A percentile compares a stretch with the other conserved stretches of the same genome.
phyloP scores from a whole-genome alignment of 2,113 vertebrate species.

The Pao palembangensis region DNA sequence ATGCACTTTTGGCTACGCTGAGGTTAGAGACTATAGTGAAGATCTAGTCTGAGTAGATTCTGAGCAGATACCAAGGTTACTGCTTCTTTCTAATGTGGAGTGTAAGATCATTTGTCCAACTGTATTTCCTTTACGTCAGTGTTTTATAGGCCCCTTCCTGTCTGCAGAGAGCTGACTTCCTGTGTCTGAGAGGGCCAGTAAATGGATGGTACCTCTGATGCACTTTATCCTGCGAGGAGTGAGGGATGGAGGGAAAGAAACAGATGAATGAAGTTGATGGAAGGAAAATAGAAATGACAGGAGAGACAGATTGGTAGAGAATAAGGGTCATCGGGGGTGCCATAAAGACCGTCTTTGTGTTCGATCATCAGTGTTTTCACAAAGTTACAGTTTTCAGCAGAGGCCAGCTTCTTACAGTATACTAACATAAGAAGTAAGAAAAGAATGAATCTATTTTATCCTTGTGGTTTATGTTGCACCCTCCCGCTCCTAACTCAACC shows the following conservation, averaged over 20 bases:
- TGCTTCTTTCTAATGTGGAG: slow-evolving; percentile 41
- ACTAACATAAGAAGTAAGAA: too few relatives aligned
- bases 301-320: slow-evolving; percentile 63
- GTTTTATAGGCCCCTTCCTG: slow-evolving; percentile 74
- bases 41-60: not conserved
- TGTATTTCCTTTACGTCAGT: slow-evolving; percentile 74
- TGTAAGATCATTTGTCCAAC: slow-evolving; percentile 67
- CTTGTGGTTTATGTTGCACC: slow-evolving; percentile 60
- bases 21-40: slow-evolving; percentile 5
- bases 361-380: slow-evolving; percentile 74
- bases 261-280: slow-evolving; percentile 67
- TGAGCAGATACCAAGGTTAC: slow-evolving; percentile 7
- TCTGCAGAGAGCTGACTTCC: slow-evolving; percentile 70
- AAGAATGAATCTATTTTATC: slow-evolving; percentile 73
- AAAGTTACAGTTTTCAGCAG: slow-evolving; percentile 64
- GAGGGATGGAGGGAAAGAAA: slow-evolving; percentile 40
- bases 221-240: slow-evolving; percentile 58
- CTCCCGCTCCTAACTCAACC: slow-evolving; percentile 7
- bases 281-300: slow-evolving; percentile 69
- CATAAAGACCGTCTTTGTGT: slow-evolving; percentile 71
- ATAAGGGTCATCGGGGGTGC: slow-evolving; percentile 65
- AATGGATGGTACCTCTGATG: slow-evolving; percentile 73
- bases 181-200: slow-evolving; percentile 68
- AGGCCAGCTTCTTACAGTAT: slow-evolving; percentile 65
- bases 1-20: slow-evolving; percentile 8